Evolutionary conservation across 2,888 invertebrate genomes (phyloP).

Genomic region (Archaeoteleia sp.): DNA sequence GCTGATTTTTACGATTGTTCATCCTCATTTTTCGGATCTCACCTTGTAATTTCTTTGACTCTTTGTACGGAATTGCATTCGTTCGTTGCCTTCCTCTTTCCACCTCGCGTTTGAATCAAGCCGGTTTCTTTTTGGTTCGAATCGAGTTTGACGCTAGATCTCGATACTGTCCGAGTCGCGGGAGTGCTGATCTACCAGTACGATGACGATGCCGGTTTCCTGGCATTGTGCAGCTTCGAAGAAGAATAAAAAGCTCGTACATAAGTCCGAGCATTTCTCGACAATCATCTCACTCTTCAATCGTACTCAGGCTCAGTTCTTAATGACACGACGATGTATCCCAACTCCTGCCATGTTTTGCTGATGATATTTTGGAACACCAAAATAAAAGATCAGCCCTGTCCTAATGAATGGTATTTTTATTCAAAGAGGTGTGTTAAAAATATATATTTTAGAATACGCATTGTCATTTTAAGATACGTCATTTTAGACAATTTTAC

Average conservation of each 20-base stretch:
- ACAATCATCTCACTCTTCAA: constrained; percentile 38
- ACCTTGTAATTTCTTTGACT: constrained; percentile 33
- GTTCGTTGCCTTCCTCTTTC: constrained; percentile 26
- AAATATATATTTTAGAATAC: not conserved
- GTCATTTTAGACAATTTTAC: too few species aligned
- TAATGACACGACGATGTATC: constrained; percentile 32
- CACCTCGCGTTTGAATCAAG: constrained; percentile 33
- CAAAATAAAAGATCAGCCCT: constrained; percentile 15
- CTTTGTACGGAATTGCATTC: constrained; percentile 44
- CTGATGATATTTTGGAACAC: constrained; percentile 19
- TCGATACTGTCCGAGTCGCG: constrained; percentile 67
- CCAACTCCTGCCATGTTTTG: constrained; percentile 25
- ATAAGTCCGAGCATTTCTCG: constrained; percentile 26
- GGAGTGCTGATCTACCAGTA: constrained; percentile 62
- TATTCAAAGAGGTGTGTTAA: not conserved
- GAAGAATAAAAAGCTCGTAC: constrained; percentile 47
- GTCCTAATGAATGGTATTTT: constrained; percentile 2
- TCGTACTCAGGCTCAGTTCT: constrained; percentile 10
- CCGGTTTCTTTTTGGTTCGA: constrained; percentile 57
- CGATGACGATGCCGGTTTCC: constrained; percentile 67
- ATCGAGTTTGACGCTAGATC: constrained; percentile 72
- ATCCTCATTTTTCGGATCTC: constrained; percentile 17
- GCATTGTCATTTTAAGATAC: too few species aligned
- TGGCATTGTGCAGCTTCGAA: constrained; percentile 50
- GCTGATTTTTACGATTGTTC: constrained; percentile 2